Evolutionary conservation across 2,113 vertebrate species (phyloP).

Genomic region (Chamaetylas fuelleborni): DNA sequence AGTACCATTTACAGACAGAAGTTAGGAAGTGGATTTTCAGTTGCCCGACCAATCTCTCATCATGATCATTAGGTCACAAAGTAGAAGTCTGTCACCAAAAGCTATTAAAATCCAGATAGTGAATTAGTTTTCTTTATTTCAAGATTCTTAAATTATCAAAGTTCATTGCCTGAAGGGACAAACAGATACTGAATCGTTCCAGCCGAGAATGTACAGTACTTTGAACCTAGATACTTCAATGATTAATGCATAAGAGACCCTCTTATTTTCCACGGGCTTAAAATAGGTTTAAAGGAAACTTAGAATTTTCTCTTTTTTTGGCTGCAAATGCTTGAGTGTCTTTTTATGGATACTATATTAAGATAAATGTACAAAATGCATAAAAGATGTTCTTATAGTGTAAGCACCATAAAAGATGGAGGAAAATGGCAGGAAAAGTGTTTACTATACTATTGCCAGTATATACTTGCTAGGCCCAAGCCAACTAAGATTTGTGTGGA

Average conservation of each 20-base stretch:
- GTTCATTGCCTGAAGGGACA: constrained; percentile 8
- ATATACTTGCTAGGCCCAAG: background rate
- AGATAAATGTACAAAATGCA: background rate
- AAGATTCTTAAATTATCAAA: constrained; percentile 20
- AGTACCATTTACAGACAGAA: constrained; percentile 1
- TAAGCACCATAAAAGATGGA: background rate
- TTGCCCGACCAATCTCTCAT: background rate
- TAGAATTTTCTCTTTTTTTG: background rate
- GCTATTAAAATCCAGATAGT: constrained; percentile 22
- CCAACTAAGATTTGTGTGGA: background rate
- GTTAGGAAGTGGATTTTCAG: constrained; percentile 3
- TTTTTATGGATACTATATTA: background rate
- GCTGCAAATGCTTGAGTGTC: background rate
- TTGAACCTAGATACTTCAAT: background rate
- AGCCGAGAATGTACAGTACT: constrained; percentile 18
- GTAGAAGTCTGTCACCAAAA: background rate
- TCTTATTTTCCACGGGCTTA: constrained; percentile 31
- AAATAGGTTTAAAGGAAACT: constrained; percentile 44
- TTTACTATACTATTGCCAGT: background rate
- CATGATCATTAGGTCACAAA: background rate
- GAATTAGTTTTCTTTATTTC: constrained; percentile 13
- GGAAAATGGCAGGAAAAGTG: background rate
- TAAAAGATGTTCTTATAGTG: background rate
- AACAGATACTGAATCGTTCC: background rate
- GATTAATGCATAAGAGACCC: background rate